A percentile compares a stretch with the other conserved stretches of the same genome.
phyloP scores from a whole-genome alignment of 30 jellyfish, hydroid and myxozoan genomes.

The Aurelia sp. region DNA sequence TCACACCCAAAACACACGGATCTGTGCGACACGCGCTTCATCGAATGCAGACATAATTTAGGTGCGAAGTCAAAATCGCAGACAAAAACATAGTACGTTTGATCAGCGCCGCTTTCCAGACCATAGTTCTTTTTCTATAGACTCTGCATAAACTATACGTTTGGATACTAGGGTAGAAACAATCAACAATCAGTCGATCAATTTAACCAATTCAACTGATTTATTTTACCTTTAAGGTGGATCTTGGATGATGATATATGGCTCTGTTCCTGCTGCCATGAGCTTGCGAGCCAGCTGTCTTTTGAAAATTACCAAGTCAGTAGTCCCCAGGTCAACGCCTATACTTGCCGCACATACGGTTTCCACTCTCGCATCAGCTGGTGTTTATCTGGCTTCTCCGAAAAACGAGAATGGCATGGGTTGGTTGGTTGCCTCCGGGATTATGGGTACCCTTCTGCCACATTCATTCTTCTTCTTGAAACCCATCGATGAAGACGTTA shows the following conservation, averaged over 20 bases:
- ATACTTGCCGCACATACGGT: slow-evolving; percentile 5
- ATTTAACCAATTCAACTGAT: background rate
- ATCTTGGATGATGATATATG: slow-evolving; percentile 47
- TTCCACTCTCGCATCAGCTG: slow-evolving; percentile 34
- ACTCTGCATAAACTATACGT: background rate
- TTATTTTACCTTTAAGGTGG: slow-evolving; percentile 45
- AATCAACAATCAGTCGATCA: background rate
- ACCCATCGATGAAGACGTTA: slow-evolving; percentile 40
- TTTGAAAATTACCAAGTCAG: slow-evolving; percentile 45
- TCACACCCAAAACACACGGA: too few relatives aligned
- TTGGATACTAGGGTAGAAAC: background rate
- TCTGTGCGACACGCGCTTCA: too few relatives aligned
- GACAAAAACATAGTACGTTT: too few relatives aligned
- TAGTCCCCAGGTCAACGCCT: slow-evolving; percentile 47
- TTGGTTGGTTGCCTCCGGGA: slow-evolving; percentile 52
- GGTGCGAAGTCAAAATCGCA: too few relatives aligned
- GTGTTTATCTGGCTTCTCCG: slow-evolving; percentile 28
- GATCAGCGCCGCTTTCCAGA: too few relatives aligned
- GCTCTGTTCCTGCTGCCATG: slow-evolving; percentile 57
- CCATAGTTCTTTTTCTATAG: too few relatives aligned
- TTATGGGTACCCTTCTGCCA: slow-evolving; percentile 42
- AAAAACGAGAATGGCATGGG: slow-evolving; percentile 6
- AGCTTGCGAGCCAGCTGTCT: slow-evolving; percentile 57
- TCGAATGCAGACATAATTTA: too few relatives aligned
- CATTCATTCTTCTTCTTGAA: slow-evolving; percentile 2